Evolutionary conservation across 53 echinoderm and acorn worm genomes (phyloP).

Genomic region (Zoroaster sp.): DNA sequence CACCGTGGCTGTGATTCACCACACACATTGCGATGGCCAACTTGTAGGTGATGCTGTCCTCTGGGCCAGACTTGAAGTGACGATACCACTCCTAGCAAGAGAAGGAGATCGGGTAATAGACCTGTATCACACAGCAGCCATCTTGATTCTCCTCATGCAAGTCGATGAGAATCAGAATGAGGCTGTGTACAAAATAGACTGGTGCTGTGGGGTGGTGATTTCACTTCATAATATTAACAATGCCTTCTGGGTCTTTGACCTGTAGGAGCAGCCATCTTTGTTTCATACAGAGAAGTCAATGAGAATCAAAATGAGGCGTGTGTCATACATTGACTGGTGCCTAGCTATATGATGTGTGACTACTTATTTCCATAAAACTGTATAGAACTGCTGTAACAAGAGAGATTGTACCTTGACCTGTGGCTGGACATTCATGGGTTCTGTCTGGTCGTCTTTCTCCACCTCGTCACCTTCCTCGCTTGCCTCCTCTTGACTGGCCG

Average conservation of each 20-base stretch:
- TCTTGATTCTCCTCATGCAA: too few species aligned
- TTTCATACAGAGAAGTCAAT: too few species aligned
- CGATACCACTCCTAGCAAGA: constrained; percentile 81
- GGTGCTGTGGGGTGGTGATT: too few species aligned
- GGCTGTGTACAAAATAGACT: too few species aligned
- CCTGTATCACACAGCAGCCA: too few species aligned
- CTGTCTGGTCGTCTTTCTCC: constrained; percentile 35
- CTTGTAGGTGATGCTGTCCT: constrained; percentile 80
- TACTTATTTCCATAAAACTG: not conserved
- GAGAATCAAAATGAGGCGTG: too few species aligned
- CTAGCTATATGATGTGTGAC: too few species aligned
- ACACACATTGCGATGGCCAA: constrained; percentile 83
- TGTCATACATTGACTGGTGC: too few species aligned
- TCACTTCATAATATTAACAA: too few species aligned
- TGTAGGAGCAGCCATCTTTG: too few species aligned
- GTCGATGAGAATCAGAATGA: too few species aligned
- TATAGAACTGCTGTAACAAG: not conserved
- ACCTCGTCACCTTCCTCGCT: constrained; percentile 5
- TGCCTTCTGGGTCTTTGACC: too few species aligned
- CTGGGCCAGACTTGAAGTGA: constrained; percentile 91
- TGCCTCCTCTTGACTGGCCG: constrained; percentile 28
- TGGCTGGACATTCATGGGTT: constrained; percentile 35
- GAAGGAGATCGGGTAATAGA: not conserved
- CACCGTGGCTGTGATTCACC: constrained; percentile 84
- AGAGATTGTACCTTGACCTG: constrained; percentile 31